Conservation (phyloP, 2,888 invertebrate genomes). For the Odontomyia ornata region DNA sequence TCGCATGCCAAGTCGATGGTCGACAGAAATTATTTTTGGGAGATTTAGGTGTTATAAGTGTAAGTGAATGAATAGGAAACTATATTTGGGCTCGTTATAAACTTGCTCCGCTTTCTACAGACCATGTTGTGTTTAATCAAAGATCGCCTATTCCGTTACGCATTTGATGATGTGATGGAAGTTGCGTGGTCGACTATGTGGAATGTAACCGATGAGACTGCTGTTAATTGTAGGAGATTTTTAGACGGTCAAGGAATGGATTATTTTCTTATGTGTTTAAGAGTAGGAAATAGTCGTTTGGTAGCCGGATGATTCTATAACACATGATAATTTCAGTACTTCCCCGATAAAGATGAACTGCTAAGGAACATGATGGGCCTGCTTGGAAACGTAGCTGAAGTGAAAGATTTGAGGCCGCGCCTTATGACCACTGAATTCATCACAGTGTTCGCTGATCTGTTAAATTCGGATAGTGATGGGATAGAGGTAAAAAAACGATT, state of each 20-base stretch:
- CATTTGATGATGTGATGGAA: constrained; percentile 95
- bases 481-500: constrained; percentile 88
- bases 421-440: constrained; percentile 89
- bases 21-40: constrained; percentile 91
- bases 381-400: constrained; percentile 96
- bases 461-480: constrained; percentile 88
- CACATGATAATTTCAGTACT: constrained; percentile 69
- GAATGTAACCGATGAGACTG: constrained; percentile 97
- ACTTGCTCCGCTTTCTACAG: constrained; percentile 63
- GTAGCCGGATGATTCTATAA: not conserved
- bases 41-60: constrained; percentile 85
- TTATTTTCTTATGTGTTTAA: constrained; percentile 86
- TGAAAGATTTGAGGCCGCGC: constrained; percentile 78
- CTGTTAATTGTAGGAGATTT: constrained; percentile 91
- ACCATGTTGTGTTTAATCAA: constrained; percentile 89
- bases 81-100: not conserved
- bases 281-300: constrained; percentile 66
- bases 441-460: constrained; percentile 83
- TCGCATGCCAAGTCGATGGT: constrained; percentile 96
- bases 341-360: constrained; percentile 88
- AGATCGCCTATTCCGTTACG: constrained; percentile 76
- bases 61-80: constrained; percentile 62
- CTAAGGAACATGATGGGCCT: constrained; percentile 98
- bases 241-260: constrained; percentile 89
- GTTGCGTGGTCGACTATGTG: constrained; percentile 99